A percentile compares a stretch with the other conserved stretches of the same genome.
phyloP scores from a whole-genome alignment of 2,888 invertebrate genomes.

The Hyposoter didymator region DNA sequence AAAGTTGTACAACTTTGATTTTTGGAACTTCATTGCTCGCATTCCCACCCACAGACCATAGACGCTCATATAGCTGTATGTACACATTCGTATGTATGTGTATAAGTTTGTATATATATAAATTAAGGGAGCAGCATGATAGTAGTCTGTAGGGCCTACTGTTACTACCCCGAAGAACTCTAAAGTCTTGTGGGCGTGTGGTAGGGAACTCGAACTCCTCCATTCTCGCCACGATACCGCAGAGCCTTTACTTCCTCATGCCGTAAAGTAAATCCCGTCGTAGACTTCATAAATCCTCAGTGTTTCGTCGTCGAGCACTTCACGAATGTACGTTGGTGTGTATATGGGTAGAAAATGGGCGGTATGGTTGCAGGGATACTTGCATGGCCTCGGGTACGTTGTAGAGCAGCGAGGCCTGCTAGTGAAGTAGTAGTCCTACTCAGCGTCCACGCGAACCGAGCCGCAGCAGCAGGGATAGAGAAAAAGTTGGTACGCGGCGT shows the following conservation, averaged over 20 bases:
- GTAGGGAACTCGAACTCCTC: constrained; percentile 57
- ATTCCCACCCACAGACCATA: neutral
- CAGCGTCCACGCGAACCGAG: constrained; percentile 53
- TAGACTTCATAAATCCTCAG: constrained; percentile 70
- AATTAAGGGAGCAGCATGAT: neutral
- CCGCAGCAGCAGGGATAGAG: constrained; percentile 19
- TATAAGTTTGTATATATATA: neutral
- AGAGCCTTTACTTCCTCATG: constrained; percentile 54
- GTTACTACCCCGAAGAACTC: constrained; percentile 54
- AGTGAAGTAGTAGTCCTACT: constrained; percentile 50
- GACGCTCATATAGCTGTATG: neutral
- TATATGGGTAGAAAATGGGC: constrained; percentile 15
- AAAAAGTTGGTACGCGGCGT: constrained; percentile 53
- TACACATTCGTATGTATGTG: neutral
- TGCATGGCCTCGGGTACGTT: constrained; percentile 29
- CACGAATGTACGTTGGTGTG: constrained; percentile 24
- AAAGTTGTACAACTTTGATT: constrained; percentile 15
- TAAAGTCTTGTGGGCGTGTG: constrained; percentile 48
- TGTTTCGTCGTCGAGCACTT: constrained; percentile 67
- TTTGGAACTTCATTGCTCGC: constrained; percentile 9
- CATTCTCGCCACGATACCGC: constrained; percentile 31
- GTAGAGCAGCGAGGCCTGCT: constrained; percentile 44
- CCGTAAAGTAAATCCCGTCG: constrained; percentile 71
- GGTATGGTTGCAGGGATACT: constrained; percentile 19
- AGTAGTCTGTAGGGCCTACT: constrained; percentile 12